Conservation (phyloP, 2,797 vertebrate genomes). For the Parambassis ranga region DNA sequence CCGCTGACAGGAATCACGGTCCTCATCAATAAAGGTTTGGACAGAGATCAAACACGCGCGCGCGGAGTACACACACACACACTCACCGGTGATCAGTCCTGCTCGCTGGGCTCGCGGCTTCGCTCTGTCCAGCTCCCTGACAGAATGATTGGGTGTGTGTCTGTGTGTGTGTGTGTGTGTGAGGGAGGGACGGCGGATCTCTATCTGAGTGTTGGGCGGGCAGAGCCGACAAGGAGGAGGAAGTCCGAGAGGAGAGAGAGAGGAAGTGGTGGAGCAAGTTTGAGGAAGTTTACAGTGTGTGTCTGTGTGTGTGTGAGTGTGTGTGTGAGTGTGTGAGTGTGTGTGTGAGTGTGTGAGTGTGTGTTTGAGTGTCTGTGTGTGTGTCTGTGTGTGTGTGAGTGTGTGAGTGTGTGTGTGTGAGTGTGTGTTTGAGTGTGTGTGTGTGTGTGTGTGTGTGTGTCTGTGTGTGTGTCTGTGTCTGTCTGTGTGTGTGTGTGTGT, state of each 20-base stretch:
- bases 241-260: conserved; percentile 47
- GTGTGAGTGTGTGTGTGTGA: too few species aligned
- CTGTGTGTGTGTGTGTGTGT: not conserved
- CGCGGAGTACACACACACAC: not conserved
- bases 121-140: conserved; percentile 16
- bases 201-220: conserved; percentile 20
- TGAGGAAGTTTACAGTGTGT: conserved; percentile 44
- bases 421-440: too few species aligned
- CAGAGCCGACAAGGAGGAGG: conserved; percentile 47
- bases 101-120: conserved; percentile 35
- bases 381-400: too few species aligned
- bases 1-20: conserved; percentile 4
- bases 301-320: conserved; percentile 4
- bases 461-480: too few species aligned
- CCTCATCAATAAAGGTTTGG: conserved; percentile 16
- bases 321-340: not conserved
- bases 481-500: too few species aligned
- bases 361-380: too few species aligned
- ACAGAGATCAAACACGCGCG: not conserved
- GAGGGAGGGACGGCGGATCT: conserved; percentile 11
- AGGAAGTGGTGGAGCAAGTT: conserved; percentile 49
- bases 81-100: conserved; percentile 60
- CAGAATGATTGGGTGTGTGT: not conserved
- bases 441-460: too few species aligned
- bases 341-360: not conserved